Evolutionary conservation across 2,113 vertebrate genomes (phyloP).

Genomic region (Sapajus apella): DNA sequence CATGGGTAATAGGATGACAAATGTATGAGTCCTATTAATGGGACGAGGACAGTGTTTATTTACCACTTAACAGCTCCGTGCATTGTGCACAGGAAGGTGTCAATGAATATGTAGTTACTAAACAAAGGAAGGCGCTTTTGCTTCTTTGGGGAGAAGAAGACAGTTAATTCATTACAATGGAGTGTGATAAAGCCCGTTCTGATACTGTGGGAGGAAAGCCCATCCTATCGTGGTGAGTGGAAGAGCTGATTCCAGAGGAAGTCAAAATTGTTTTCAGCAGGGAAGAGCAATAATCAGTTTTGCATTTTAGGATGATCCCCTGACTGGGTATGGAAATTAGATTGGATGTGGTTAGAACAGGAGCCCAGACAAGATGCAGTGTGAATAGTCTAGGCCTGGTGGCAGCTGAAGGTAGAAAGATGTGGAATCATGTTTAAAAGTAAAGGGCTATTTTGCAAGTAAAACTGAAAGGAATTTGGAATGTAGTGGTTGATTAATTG

Average conservation of each 20-base stretch:
- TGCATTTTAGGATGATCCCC: neutral
- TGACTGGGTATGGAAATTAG: neutral
- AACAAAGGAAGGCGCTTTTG: neutral
- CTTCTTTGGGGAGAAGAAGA: no score
- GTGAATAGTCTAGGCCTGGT: neutral
- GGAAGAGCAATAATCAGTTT: neutral
- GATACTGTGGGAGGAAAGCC: neutral
- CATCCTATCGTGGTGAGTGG: rapidly evolving
- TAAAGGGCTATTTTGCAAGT: neutral
- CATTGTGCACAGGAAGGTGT: rapidly evolving
- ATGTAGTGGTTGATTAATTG: neutral
- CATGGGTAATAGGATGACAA: neutral
- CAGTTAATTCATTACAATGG: rapidly evolving
- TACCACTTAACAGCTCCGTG: no score
- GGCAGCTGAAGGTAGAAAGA: neutral
- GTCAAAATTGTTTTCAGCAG: neutral
- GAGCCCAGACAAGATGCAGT: neutral
- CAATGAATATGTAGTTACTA: neutral
- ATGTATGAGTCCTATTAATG: neutral
- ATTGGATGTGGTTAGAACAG: neutral
- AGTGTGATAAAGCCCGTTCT: rapidly evolving
- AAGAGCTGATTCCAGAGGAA: neutral
- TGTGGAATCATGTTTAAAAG: no score
- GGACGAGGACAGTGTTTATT: neutral
- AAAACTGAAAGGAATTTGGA: neutral